Evolutionary conservation across 2,113 vertebrate species (phyloP).

Genomic region (Aspidoscelis tigris): DNA sequence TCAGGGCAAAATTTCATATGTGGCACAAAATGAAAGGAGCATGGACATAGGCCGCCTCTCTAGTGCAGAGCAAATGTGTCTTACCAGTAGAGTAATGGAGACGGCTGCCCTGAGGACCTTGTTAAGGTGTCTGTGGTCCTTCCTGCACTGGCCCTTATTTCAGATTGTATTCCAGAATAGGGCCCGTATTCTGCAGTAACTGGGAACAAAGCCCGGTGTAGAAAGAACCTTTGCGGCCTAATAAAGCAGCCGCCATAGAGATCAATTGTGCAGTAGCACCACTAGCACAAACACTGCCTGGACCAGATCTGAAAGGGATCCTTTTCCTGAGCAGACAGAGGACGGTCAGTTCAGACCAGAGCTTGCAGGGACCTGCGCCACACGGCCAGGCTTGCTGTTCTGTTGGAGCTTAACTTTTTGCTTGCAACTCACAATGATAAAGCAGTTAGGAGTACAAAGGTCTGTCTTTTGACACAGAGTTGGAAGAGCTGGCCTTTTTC

Average conservation of each 20-base stretch:
- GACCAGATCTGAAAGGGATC: not conserved
- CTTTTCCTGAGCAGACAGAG: not conserved
- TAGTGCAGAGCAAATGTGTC: too few relatives aligned
- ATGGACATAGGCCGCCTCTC: not conserved
- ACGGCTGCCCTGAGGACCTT: too few relatives aligned
- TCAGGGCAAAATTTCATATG: not conserved
- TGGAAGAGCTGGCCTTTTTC: not conserved
- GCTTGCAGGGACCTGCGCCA: not conserved
- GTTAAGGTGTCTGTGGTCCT: too few relatives aligned
- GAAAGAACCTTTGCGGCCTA: too few relatives aligned
- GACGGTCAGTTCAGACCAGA: not conserved
- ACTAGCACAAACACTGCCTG: not conserved
- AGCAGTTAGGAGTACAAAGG: not conserved
- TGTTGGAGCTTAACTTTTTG: not conserved
- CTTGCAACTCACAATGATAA: not conserved
- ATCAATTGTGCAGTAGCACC: not conserved
- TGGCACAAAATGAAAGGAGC: not conserved
- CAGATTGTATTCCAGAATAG: too few relatives aligned
- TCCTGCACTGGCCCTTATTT: too few relatives aligned
- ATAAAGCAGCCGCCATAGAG: too few relatives aligned
- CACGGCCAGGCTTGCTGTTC: not conserved
- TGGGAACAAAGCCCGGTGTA: too few relatives aligned
- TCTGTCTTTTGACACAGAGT: not conserved
- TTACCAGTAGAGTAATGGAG: too few relatives aligned
- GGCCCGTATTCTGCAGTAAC: too few relatives aligned